phyloP scores from a whole-genome alignment of 1,140 invertebrate species.

The Atopsyche davidsoni region DNA sequence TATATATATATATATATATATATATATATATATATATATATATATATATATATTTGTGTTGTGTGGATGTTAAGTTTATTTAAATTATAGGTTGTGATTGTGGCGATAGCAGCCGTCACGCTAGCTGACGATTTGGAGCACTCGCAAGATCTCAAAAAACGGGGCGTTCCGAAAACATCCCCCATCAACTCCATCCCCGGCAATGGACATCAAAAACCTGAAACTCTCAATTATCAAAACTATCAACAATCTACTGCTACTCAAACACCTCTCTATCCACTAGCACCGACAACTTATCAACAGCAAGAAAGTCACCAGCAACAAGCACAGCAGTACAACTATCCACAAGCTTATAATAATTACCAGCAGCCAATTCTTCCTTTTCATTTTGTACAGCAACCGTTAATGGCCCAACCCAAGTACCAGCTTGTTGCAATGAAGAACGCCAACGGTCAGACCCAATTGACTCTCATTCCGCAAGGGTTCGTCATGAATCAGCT shows the following conservation, averaged over 20 bases:
- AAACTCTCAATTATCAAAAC: slow-evolving; percentile 8
- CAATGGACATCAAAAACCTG: slow-evolving; percentile 26
- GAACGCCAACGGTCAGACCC: slow-evolving; percentile 23
- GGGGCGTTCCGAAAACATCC: slow-evolving; percentile 14
- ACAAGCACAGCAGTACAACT: slow-evolving; percentile 14
- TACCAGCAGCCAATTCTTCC: slow-evolving; percentile 15
- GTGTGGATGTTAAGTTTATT: too few relatives aligned
- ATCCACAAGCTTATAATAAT: not conserved
- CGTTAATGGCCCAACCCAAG: slow-evolving; percentile 13
- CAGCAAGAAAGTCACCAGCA: slow-evolving; percentile 8
- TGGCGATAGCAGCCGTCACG: slow-evolving; percentile 7
- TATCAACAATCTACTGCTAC: slow-evolving; percentile 10
- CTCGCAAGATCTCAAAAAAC: slow-evolving; percentile 16
- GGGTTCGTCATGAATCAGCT: slow-evolving; percentile 10
- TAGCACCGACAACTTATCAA: slow-evolving; percentile 16
- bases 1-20: too few relatives aligned
- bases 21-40: too few relatives aligned
- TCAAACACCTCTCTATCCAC: slow-evolving; percentile 19
- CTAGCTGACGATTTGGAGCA: slow-evolving; percentile 18
- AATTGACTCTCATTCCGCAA: slow-evolving; percentile 24
- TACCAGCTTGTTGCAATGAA: slow-evolving; percentile 26
- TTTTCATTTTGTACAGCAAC: slow-evolving; percentile 15
- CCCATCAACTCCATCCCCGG: slow-evolving; percentile 16
- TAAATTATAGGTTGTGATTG: slow-evolving; percentile 7
- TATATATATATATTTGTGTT: too few relatives aligned